phyloP scores from a whole-genome alignment of 2,797 vertebrate genomes.

The Sciurus carolinensis region DNA sequence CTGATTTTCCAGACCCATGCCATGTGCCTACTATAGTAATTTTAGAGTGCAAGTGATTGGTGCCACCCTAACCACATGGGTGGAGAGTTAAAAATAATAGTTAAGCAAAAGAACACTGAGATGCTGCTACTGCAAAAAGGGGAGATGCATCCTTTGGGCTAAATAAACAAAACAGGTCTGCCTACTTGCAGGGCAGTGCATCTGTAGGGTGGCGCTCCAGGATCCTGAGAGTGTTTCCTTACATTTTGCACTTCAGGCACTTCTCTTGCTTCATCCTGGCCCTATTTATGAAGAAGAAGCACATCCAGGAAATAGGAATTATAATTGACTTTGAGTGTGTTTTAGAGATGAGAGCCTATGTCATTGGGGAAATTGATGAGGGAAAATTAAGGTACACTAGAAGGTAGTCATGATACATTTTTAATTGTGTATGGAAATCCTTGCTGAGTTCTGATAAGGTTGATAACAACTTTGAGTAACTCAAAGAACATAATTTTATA shows the following conservation, averaged over 20 bases:
- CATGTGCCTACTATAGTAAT: background rate
- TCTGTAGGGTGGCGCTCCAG: background rate
- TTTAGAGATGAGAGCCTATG: background rate
- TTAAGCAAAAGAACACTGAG: background rate
- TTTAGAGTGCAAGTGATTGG: background rate
- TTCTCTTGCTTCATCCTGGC: background rate
- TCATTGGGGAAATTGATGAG: background rate
- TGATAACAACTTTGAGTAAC: constrained; percentile 21
- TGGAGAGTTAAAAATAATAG: background rate
- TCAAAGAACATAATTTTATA: constrained; percentile 18
- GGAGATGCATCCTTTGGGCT: background rate
- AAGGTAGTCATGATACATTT: background rate
- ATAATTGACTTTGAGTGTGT: background rate
- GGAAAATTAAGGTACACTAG: background rate
- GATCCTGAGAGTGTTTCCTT: background rate
- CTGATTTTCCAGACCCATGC: background rate
- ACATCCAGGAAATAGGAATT: background rate
- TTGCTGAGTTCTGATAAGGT: constrained; percentile 18
- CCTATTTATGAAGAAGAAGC: background rate
- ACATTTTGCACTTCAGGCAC: background rate
- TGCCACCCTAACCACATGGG: background rate
- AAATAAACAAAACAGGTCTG: background rate
- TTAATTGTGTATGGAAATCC: background rate
- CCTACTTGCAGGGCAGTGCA: background rate
- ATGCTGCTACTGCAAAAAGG: background rate